Evolutionary conservation across 2,797 vertebrate species (phyloP).

Genomic region (Aselliscus stoliczkanus): DNA sequence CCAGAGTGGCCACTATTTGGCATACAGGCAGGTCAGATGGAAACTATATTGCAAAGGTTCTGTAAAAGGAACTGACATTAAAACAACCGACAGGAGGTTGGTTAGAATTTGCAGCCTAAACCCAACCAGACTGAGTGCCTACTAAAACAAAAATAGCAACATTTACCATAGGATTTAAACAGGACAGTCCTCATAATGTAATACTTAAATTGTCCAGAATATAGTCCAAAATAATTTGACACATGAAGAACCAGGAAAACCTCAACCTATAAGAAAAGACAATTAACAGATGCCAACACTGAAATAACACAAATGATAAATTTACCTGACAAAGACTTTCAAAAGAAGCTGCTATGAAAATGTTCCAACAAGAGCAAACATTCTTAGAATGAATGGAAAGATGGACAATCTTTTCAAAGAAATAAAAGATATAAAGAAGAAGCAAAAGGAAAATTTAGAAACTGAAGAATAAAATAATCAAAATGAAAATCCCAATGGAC

Average conservation of each 20-base stretch:
- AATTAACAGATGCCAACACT: neutral
- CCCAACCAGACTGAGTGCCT: neutral
- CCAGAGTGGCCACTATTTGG: neutral
- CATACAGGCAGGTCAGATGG: neutral
- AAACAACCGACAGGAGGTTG: neutral
- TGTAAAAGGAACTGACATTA: neutral
- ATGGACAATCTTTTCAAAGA: neutral
- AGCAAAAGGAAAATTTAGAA: conserved; percentile 27
- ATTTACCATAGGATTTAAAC: neutral
- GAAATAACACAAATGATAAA: neutral
- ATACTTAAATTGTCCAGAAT: conserved; percentile 18
- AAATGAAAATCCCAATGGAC: neutral
- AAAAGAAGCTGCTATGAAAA: conserved; percentile 24
- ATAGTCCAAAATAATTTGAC: conserved; percentile 24
- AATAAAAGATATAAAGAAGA: neutral
- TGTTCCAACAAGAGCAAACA: neutral
- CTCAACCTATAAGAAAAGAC: neutral
- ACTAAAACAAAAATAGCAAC: neutral
- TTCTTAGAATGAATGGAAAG: neutral
- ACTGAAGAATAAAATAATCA: neutral
- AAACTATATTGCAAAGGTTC: neutral
- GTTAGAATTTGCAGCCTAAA: neutral
- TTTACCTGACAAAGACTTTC: conserved; percentile 42
- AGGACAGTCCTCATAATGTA: neutral
- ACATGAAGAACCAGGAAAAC: conserved; percentile 12